phyloP scores from a whole-genome alignment of 2,797 vertebrate genomes.

The Paramormyrops hopkinsi region DNA sequence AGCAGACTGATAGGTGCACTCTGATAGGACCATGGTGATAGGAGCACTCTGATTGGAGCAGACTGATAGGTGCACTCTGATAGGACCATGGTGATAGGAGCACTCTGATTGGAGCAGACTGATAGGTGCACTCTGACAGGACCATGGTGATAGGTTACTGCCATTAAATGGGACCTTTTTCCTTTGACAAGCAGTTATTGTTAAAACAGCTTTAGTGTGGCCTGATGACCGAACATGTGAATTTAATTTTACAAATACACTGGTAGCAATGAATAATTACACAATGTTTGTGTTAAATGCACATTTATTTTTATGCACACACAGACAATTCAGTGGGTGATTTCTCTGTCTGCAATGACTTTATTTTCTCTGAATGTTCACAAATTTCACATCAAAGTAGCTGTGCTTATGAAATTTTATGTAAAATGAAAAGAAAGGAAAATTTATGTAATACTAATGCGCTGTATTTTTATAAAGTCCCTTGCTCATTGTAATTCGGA shows the following conservation, averaged over 20 bases:
- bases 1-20: background rate
- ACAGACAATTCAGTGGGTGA: background rate
- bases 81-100: background rate
- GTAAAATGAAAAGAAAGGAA: background rate
- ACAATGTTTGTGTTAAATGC: background rate
- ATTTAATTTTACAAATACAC: background rate
- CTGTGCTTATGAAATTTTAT: background rate
- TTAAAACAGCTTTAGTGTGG: background rate
- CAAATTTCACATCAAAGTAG: background rate
- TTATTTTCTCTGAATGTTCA: background rate
- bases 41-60: background rate
- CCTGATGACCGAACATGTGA: background rate
- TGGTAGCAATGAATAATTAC: background rate
- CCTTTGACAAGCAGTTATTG: background rate
- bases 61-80: background rate
- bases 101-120: background rate
- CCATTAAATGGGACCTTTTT: background rate
- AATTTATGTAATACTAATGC: background rate
- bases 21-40: background rate
- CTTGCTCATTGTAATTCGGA: background rate
- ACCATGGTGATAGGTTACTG: background rate
- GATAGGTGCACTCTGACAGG: background rate
- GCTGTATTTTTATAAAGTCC: background rate
- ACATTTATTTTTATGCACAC: background rate
- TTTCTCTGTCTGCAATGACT: background rate